A percentile compares a stretch with the other conserved stretches of the same genome.
Conservation (phyloP, 2,797 vertebrate genomes). For the Artibeus lituratus region DNA sequence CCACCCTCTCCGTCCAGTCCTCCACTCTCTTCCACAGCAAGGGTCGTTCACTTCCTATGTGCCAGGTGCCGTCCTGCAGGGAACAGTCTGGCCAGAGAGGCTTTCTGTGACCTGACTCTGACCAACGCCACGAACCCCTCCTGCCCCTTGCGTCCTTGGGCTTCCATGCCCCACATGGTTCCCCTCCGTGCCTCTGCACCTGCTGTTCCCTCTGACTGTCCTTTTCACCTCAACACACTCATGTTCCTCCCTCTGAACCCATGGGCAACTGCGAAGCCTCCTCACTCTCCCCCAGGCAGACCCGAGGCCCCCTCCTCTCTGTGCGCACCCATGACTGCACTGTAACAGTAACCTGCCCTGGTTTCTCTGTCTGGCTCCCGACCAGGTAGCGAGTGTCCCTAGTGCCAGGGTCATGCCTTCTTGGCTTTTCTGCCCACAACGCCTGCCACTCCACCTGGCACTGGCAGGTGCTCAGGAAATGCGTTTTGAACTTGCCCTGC, state of each 20-base stretch:
- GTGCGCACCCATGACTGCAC: neutral
- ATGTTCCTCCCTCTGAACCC: neutral
- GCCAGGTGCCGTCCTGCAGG: neutral
- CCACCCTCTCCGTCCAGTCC: neutral
- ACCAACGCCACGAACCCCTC: neutral
- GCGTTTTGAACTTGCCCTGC: neutral
- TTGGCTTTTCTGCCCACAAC: neutral
- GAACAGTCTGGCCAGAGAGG: neutral
- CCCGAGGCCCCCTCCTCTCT: neutral
- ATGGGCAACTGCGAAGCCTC: neutral
- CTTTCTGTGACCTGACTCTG: neutral
- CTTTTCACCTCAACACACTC: neutral
- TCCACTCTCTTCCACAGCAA: neutral
- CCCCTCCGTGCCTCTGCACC: neutral
- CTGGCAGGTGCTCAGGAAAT: neutral
- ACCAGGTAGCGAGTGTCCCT: neutral
- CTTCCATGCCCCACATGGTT: neutral
- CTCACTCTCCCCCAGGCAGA: neutral
- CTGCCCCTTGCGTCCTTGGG: neutral
- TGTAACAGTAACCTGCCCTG: neutral
- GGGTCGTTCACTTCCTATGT: rapidly evolving
- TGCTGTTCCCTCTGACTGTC: neutral
- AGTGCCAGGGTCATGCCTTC: neutral
- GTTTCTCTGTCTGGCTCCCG: neutral
- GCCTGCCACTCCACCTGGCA: neutral